A percentile compares a stretch with the other conserved stretches of the same genome.
phyloP scores from a whole-genome alignment of 2,797 vertebrate species.

The Falco biarmicus region DNA sequence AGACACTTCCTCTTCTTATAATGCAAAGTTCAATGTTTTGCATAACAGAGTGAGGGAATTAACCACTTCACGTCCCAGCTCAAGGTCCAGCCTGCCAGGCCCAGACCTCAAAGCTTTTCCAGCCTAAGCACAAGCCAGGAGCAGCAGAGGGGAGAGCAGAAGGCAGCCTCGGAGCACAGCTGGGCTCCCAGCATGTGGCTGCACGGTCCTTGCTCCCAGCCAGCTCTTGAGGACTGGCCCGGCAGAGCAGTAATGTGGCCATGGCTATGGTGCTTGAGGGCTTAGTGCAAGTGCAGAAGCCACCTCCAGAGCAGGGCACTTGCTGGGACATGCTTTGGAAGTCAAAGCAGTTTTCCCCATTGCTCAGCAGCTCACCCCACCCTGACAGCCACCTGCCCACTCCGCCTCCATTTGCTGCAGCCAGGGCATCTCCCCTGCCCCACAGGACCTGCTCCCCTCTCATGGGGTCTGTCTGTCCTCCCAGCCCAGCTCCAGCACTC shows the following conservation, averaged over 20 bases:
- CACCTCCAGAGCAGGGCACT: not conserved
- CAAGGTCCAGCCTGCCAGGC: not conserved
- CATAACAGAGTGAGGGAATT: not conserved
- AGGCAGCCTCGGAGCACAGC: not conserved
- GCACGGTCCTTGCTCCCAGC: not conserved
- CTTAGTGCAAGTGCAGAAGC: accelerated
- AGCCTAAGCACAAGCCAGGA: not conserved
- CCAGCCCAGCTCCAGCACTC: accelerated
- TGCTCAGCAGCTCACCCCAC: not conserved
- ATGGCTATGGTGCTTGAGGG: accelerated
- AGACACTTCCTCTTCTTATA: not conserved
- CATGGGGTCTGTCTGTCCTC: not conserved
- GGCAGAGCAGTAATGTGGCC: not conserved
- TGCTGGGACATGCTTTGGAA: not conserved
- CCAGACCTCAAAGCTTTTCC: not conserved
- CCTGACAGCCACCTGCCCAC: not conserved
- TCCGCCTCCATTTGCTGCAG: not conserved
- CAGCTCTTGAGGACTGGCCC: not conserved
- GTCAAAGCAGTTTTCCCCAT: not conserved
- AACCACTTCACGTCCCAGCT: not conserved
- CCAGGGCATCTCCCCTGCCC: not conserved
- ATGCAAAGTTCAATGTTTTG: not conserved
- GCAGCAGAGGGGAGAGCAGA: not conserved
- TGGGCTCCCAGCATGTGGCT: accelerated
- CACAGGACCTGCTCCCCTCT: not conserved